These are phyloP conservation scores for Mionectes macconnelli DNA, from an alignment of 2,113 vertebrate species.

Conservation along the genomic window DNA sequence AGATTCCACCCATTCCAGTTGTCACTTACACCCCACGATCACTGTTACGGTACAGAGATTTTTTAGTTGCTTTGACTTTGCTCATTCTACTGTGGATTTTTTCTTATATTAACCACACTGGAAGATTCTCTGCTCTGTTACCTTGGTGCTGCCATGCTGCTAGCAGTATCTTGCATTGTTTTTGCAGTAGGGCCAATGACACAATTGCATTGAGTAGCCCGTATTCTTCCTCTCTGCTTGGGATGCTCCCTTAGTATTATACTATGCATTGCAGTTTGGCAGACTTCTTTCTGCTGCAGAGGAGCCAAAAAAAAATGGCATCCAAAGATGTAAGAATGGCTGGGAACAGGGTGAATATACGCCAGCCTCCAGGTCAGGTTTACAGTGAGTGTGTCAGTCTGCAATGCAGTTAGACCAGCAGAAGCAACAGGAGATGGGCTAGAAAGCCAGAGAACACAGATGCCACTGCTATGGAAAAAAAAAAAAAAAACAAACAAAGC, in stretches of 20 bases:
- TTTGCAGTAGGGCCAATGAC: not conserved
- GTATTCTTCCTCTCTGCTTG: not conserved
- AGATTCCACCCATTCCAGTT: not conserved
- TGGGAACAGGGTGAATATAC: not conserved
- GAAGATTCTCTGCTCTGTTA: not conserved
- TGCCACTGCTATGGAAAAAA: not conserved
- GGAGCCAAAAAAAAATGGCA: not conserved
- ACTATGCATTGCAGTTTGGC: not conserved
- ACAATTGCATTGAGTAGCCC: not conserved
- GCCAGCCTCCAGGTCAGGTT: not conserved
- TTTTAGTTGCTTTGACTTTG: not conserved
- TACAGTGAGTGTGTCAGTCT: not conserved
- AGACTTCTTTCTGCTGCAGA: not conserved
- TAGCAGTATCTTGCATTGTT: not conserved
- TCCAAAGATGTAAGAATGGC: not conserved
- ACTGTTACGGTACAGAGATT: not conserved
- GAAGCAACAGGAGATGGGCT: not conserved
- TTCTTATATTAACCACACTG: not conserved
- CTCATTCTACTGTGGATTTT: not conserved
- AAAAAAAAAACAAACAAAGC: rapidly evolving
- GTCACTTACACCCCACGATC: not conserved
- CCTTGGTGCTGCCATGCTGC: not conserved
- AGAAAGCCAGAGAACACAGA: constrained; percentile 27
- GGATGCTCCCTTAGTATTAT: not conserved
- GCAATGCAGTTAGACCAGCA: not conserved